Percentiles rank a stretch among this genome's conserved stretches.
These are phyloP conservation scores for Pachydiplax longipennis DNA, from an alignment of 2,888 invertebrate species.

Conservation along the genomic window DNA sequence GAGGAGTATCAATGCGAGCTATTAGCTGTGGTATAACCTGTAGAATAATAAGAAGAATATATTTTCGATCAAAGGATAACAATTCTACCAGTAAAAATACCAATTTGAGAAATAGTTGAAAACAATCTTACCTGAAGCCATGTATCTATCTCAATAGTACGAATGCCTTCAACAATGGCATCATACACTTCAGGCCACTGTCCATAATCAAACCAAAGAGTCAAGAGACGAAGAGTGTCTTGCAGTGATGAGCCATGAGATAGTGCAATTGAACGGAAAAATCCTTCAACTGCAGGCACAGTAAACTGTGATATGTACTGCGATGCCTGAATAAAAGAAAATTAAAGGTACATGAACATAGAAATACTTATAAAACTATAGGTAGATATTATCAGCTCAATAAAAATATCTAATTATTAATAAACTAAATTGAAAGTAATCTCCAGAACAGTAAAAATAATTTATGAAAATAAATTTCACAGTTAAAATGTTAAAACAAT, in stretches of 20 bases:
- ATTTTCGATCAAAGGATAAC: not conserved
- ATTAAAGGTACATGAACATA: too few relatives aligned
- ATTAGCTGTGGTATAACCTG: constrained; percentile 97
- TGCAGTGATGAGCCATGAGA: constrained; percentile 93
- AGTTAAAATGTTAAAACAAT: too few relatives aligned
- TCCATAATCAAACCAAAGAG: constrained; percentile 98
- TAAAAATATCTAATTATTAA: too few relatives aligned
- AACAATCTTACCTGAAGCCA: constrained; percentile 81
- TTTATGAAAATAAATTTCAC: too few relatives aligned
- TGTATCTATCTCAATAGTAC: constrained; percentile 94
- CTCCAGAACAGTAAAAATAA: too few relatives aligned
- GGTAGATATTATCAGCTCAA: too few relatives aligned
- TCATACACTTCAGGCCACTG: constrained; percentile 93
- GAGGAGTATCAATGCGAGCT: constrained; percentile 94
- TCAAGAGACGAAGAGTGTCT: constrained; percentile 93
- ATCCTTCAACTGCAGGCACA: constrained; percentile 93
- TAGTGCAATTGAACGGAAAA: constrained; percentile 92
- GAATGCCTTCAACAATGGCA: constrained; percentile 89
- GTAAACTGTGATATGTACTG: constrained; percentile 78
- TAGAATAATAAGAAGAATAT: constrained; percentile 28
- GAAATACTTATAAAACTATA: too few relatives aligned
- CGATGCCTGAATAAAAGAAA: constrained; percentile 52
- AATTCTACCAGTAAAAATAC: not conserved
- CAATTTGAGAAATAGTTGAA: not conserved
- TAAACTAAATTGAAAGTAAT: too few relatives aligned